Base-by-base conservation (phyloP, 30 jellyfish, hydroid and myxozoan genomes). In the Aurelia coerulea region DNA sequence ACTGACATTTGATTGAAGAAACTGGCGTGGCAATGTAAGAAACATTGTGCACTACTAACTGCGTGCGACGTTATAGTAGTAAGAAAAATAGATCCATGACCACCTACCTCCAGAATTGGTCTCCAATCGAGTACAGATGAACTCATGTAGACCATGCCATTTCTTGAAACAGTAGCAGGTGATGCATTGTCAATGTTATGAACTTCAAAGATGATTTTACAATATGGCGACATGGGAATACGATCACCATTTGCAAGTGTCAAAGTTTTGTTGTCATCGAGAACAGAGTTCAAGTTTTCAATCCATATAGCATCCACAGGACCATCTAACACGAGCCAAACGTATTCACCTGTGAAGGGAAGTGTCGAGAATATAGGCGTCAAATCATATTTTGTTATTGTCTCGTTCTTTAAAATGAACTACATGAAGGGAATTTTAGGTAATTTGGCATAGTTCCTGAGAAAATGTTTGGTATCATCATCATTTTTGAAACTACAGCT, bases 291-390 rank as follows among this genome's bases (percentile, higher is more conserved):
- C 70, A 93, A 73, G 78, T 93, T 93, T 66, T 93, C 98, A 82
- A 93, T 93, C 98, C 98, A 93, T 49, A 93, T 93, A 62, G 98
- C 98, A 88, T 93, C 98, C 19, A 93, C 98, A 17, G 98, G 98
- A 4, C 98, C 98, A 76, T 93, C 98, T 14, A 93, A 87, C 51
- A 93, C 90, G 10, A 93, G 52, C 98, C 96, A 93, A n/a, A 93
- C 94, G 49, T 90, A 65, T 80, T 93, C 98, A 42, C 98, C 98
- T 93, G 75, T 19, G 56, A 46, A 46, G 56, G 1, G 56, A 46
- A 6, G 5, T 46, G 16, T 14, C 3, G 5, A 39, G 51, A 4
- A 1, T 39, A 39, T 3, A 3, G 51, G 9, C 10, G 6, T 3
- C 51, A 39, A 2, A 39, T 39, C 51, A n/a, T n/a, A n/a, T n/a